Conservation (phyloP, 2,797 vertebrate genomes). For the Gallirallus australis region DNA sequence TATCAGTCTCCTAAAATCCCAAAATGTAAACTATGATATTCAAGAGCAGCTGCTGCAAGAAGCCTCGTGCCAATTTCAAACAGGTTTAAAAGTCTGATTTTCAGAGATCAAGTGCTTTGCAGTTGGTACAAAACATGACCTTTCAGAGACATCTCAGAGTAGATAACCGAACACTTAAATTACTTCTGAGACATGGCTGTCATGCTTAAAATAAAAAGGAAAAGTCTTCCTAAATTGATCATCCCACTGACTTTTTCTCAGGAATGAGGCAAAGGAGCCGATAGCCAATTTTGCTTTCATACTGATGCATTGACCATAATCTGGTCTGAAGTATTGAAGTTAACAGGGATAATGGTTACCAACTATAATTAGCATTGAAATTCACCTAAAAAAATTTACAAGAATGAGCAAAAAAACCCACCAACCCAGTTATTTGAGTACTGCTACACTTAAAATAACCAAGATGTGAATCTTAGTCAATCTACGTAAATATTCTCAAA, state of each 20-base stretch:
- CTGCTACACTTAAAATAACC: not conserved
- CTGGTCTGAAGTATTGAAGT: not conserved
- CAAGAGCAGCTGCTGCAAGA: not conserved
- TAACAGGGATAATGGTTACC: not conserved
- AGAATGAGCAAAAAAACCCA: not conserved
- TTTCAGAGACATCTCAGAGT: not conserved
- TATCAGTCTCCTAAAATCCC: conserved; percentile 36
- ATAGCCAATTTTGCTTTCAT: not conserved
- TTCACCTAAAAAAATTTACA: not conserved
- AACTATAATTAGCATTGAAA: not conserved
- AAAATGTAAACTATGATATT: conserved; percentile 23
- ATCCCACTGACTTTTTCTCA: not conserved
- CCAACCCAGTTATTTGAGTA: not conserved
- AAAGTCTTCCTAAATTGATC: not conserved
- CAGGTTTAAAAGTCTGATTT: not conserved
- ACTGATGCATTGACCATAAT: not conserved
- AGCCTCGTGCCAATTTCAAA: not conserved
- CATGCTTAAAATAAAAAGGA: not conserved
- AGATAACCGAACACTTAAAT: not conserved
- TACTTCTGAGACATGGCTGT: not conserved
- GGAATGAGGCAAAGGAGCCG: not conserved
- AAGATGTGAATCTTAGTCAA: not conserved
- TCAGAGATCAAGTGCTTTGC: not conserved
- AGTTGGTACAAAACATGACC: not conserved
- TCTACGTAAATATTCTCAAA: not conserved